Evolutionary conservation across 2,888 invertebrate genomes (phyloP).

Genomic region (Agrenia bidenticulata): DNA sequence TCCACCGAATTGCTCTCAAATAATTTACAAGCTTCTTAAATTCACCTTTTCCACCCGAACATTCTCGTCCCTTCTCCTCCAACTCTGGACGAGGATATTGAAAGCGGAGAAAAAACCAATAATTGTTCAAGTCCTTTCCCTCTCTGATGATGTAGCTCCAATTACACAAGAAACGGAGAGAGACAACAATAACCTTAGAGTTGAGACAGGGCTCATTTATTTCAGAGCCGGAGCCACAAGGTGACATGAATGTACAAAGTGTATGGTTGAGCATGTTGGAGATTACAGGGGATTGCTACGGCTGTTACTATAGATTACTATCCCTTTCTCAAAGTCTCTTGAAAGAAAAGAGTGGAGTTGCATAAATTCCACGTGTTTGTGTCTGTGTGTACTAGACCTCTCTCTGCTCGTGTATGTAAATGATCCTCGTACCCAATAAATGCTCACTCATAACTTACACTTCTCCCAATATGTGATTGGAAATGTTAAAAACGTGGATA

Average conservation of each 20-base stretch:
- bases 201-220: not conserved
- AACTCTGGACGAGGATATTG: not conserved
- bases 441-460: not conserved
- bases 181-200: too few relatives aligned
- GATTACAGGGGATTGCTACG: too few relatives aligned
- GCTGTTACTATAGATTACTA: not conserved
- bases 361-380: too few relatives aligned
- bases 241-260: too few relatives aligned
- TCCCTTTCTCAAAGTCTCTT: too few relatives aligned
- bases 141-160: not conserved
- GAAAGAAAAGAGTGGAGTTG: too few relatives aligned
- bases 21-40: constrained; percentile 13
- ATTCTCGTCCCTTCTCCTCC: too few relatives aligned
- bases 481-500: not conserved
- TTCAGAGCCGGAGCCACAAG: not conserved
- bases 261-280: too few relatives aligned
- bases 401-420: not conserved
- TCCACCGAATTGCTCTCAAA: constrained; percentile 2
- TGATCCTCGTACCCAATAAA: not conserved
- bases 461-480: constrained; percentile 6
- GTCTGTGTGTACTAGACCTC: too few relatives aligned
- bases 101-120: constrained; percentile 28
- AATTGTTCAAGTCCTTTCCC: constrained; percentile 26
- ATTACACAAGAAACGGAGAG: not conserved
- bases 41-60: not conserved